phyloP scores from a whole-genome alignment of 2,888 invertebrate species.

The Drosophila basisetae region DNA sequence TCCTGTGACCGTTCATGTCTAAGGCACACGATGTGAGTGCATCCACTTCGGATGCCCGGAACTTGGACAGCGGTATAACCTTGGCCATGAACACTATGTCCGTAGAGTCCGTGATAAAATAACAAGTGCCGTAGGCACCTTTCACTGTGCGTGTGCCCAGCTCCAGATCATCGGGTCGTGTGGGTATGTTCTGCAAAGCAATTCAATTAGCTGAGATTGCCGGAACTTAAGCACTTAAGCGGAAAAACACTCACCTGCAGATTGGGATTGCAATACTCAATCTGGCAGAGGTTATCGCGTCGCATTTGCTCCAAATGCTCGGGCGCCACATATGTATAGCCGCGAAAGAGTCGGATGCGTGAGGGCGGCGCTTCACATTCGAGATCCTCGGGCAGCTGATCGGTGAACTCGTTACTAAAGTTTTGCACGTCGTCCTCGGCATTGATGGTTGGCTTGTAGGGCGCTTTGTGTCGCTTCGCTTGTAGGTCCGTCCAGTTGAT shows the following conservation, averaged over 20 bases:
- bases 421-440: conserved; percentile 97
- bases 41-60: conserved; percentile 88
- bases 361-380: conserved; percentile 95
- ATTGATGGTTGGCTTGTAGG: conserved; percentile 94
- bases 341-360: conserved; percentile 94
- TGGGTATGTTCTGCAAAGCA: conserved; percentile 67
- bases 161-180: conserved; percentile 70
- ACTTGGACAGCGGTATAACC: conserved; percentile 77
- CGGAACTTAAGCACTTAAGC: background rate
- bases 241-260: conserved; percentile 61
- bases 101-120: conserved; percentile 71
- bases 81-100: conserved; percentile 74
- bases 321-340: conserved; percentile 97
- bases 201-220: background rate
- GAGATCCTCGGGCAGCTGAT: conserved; percentile 95
- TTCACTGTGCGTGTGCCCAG: conserved; percentile 63
- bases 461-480: conserved; percentile 91
- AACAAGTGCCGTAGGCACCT: conserved; percentile 81
- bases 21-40: conserved; percentile 92
- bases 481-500: conserved; percentile 94
- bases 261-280: conserved; percentile 77
- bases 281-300: conserved; percentile 57
- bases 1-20: conserved; percentile 90
- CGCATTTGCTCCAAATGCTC: conserved; percentile 78
- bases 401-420: conserved; percentile 98